Evolutionary conservation across 2,797 vertebrate species (phyloP).

Genomic region (Molossus molossus): DNA sequence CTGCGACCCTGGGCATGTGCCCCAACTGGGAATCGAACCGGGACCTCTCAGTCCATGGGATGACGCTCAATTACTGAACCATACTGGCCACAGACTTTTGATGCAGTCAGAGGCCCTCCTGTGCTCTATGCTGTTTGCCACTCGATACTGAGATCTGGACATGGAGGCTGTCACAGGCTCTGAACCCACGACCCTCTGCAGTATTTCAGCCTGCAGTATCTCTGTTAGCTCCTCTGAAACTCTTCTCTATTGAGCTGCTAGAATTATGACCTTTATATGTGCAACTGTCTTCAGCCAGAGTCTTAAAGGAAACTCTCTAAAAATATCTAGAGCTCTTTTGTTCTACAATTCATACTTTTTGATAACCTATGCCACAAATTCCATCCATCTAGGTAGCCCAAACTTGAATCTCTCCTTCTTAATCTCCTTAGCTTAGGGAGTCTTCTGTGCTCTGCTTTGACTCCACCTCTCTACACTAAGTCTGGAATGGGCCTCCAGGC

Average conservation of each 20-base stretch:
- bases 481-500: background rate
- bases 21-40: too few species aligned
- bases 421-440: background rate
- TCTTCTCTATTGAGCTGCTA: background rate
- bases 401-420: background rate
- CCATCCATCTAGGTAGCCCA: background rate
- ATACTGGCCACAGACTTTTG: background rate
- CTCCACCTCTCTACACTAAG: background rate
- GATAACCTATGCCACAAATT: background rate
- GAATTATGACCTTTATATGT: background rate
- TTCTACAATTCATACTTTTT: background rate
- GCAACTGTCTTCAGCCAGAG: background rate
- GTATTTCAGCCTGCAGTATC: background rate
- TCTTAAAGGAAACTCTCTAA: background rate
- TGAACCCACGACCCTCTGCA: background rate
- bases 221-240: background rate
- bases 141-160: background rate
- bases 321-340: background rate
- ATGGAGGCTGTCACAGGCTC: background rate
- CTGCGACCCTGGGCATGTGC: too few species aligned
- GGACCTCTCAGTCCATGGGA: too few species aligned
- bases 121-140: background rate
- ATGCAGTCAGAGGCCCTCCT: background rate
- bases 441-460: background rate
- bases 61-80: too few species aligned